These are phyloP conservation scores for Eupithecia insigniata DNA, from an alignment of 2,888 invertebrate species.

Conservation along the genomic window DNA sequence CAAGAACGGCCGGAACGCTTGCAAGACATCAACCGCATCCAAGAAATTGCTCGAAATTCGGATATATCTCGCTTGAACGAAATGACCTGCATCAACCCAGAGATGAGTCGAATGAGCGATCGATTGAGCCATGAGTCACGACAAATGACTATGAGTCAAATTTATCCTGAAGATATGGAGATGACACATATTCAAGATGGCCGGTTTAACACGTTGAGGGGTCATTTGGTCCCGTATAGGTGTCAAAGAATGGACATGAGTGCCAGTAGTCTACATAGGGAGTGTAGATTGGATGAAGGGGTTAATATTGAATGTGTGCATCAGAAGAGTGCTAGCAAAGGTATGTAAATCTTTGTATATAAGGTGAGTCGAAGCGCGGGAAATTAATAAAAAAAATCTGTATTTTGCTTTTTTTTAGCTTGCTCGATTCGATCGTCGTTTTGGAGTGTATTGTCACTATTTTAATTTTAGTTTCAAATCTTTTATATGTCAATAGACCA, in stretches of 20 bases:
- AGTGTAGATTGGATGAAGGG: conserved; percentile 67
- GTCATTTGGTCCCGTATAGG: conserved; percentile 76
- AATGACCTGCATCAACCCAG: conserved; percentile 46
- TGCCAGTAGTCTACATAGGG: conserved; percentile 70
- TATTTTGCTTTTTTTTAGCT: too few species aligned
- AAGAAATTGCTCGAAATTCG: conserved; percentile 37
- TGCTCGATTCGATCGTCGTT: too few species aligned
- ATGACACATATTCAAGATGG: conserved; percentile 53
- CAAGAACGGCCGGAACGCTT: conserved; percentile 42
- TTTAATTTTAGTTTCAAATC: too few species aligned
- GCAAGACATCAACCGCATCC: not conserved
- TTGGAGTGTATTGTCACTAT: too few species aligned
- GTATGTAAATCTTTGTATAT: conserved; percentile 47
- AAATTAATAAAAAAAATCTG: too few species aligned
- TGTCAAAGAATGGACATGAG: conserved; percentile 73
- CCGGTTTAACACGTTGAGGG: conserved; percentile 72
- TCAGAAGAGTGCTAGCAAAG: conserved; percentile 74
- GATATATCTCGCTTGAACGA: conserved; percentile 1
- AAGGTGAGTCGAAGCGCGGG: too few species aligned
- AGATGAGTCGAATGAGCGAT: conserved; percentile 50
- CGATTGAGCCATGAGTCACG: conserved; percentile 49
- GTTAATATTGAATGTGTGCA: conserved; percentile 71
- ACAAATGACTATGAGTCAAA: conserved; percentile 59
- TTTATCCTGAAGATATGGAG: conserved; percentile 53
- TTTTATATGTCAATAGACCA: too few species aligned